These are phyloP conservation scores for Tamandua tetradactyla DNA, from an alignment of 2,797 vertebrate species.

Conservation along the genomic window DNA sequence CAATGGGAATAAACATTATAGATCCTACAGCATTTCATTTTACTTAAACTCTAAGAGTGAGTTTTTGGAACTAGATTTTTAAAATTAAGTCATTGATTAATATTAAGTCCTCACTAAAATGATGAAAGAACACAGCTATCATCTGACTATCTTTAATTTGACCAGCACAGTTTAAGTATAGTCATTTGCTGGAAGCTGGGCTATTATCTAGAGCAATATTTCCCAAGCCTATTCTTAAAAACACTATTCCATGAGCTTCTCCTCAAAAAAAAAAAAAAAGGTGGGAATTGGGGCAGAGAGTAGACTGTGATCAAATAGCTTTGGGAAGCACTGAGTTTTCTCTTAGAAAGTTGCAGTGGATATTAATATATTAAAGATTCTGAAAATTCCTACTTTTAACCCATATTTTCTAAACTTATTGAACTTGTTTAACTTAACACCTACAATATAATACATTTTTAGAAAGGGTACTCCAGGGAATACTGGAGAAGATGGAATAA, in stretches of 20 bases:
- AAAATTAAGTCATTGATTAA: slow-evolving; percentile 23
- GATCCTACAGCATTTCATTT: slow-evolving; percentile 26
- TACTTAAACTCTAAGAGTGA: slow-evolving; percentile 1
- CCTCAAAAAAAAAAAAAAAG: not conserved
- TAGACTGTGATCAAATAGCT: not conserved
- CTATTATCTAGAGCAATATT: not conserved
- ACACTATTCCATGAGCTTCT: not conserved
- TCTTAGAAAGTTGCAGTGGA: not conserved
- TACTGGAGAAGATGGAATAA: not conserved
- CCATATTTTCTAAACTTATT: slow-evolving; percentile 11
- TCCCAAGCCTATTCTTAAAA: slow-evolving; percentile 10
- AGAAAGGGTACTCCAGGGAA: not conserved
- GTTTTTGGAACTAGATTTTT: slow-evolving; percentile 6
- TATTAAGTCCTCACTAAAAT: slow-evolving; percentile 25
- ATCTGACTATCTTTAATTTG: slow-evolving; percentile 35
- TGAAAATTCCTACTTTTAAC: not conserved
- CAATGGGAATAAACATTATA: not conserved
- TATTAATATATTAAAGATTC: not conserved
- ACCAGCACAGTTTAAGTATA: not conserved
- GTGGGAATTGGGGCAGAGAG: too few species aligned
- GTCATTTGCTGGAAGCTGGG: not conserved
- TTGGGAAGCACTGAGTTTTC: not conserved
- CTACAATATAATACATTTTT: not conserved
- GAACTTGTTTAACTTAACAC: not conserved
- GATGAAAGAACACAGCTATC: not conserved